Evolutionary conservation across 2,113 vertebrate species (phyloP).

Genomic region (Zosterops pallidus): DNA sequence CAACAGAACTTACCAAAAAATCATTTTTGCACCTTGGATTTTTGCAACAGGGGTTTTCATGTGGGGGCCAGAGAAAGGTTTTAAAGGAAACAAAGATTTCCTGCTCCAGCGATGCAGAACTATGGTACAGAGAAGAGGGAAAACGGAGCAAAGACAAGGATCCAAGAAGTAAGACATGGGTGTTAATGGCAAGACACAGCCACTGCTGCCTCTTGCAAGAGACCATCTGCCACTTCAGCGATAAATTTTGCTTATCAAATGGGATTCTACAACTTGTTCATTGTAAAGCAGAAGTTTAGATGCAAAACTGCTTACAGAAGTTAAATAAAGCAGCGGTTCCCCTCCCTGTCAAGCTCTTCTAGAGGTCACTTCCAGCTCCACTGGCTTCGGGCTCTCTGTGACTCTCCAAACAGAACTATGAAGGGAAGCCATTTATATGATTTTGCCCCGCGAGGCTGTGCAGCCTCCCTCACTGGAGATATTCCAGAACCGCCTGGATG

Average conservation of each 20-base stretch:
- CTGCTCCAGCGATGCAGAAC: neutral
- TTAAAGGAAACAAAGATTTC: neutral
- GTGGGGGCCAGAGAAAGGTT: neutral
- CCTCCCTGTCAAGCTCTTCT: neutral
- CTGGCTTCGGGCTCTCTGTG: neutral
- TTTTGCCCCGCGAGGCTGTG: neutral
- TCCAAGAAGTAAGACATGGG: neutral
- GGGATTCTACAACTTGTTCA: neutral
- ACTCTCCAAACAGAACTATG: neutral
- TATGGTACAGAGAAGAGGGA: neutral
- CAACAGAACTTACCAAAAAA: neutral
- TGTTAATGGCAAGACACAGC: rapidly evolving
- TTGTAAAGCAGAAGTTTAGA: neutral
- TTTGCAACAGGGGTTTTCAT: neutral
- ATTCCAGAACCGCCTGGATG: neutral
- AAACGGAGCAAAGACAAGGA: neutral
- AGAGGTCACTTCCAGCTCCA: neutral
- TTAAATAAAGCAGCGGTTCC: neutral
- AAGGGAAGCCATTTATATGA: neutral
- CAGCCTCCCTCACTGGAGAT: neutral
- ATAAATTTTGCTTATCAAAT: neutral
- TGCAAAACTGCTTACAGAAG: neutral
- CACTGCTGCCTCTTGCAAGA: neutral
- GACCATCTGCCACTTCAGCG: neutral
- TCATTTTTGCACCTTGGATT: neutral